phyloP scores from a whole-genome alignment of 2,113 vertebrate species.

The Albula glossodonta region DNA sequence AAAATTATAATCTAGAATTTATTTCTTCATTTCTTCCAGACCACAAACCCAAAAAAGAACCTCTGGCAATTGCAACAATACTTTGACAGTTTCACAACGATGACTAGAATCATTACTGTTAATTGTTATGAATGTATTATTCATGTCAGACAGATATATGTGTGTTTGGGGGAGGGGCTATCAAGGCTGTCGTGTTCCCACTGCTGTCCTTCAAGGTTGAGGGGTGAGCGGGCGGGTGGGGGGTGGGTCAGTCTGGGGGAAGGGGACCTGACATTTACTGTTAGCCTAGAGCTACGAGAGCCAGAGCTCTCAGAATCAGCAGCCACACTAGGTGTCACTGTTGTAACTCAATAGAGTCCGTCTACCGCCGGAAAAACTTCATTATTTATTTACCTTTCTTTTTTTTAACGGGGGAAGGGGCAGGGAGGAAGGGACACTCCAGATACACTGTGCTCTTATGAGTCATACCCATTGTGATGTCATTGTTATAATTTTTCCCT shows the following conservation, averaged over 20 bases:
- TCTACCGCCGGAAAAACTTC: not conserved
- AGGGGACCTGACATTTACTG: not conserved
- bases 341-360: slow-evolving; percentile 58
- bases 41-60: slow-evolving; percentile 32
- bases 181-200: not conserved
- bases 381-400: not conserved
- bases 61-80: not conserved
- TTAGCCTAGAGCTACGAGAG: not conserved
- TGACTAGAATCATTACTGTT: slow-evolving; percentile 26
- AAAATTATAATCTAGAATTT: slow-evolving; percentile 11
- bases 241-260: not conserved
- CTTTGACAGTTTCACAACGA: not conserved
- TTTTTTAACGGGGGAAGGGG: not conserved
- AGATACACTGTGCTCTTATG: not conserved
- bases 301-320: slow-evolving; percentile 17
- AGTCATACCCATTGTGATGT: not conserved
- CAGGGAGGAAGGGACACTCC: not conserved
- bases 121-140: slow-evolving; percentile 15
- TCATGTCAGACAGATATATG: slow-evolving; percentile 5
- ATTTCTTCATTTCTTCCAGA: slow-evolving; percentile 27
- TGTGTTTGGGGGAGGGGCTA: not conserved
- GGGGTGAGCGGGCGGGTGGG: not conserved
- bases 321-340: slow-evolving; percentile 78
- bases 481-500: not conserved
- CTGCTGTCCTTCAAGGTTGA: not conserved